phyloP scores from a whole-genome alignment of 2,888 invertebrate species.

The Apeira syringaria region DNA sequence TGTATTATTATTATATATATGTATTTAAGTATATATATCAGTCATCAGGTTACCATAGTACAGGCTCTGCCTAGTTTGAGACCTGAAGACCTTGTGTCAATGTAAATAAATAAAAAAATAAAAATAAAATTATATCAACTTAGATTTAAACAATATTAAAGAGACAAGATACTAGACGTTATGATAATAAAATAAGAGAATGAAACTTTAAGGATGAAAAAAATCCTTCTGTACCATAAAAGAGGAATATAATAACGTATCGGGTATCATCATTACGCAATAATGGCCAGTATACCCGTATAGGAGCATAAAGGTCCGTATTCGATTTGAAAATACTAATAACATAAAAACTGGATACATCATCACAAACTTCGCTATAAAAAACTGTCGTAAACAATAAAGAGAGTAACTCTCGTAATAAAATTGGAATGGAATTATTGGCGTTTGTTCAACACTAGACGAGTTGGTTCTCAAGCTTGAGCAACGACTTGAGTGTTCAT shows the following conservation, averaged over 20 bases:
- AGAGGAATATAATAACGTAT: slow-evolving; percentile 28
- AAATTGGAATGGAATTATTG: slow-evolving; percentile 11
- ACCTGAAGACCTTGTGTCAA: no score
- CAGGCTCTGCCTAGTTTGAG: no score
- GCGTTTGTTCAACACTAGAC: slow-evolving; percentile 8
- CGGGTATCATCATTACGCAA: slow-evolving; percentile 31
- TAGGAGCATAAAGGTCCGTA: slow-evolving; percentile 33
- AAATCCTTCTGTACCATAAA: slow-evolving; percentile 31
- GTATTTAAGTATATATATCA: no score
- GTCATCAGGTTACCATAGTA: no score
- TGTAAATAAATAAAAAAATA: no score
- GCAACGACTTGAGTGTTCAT: no score
- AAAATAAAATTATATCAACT: no score
- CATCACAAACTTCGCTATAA: slow-evolving; percentile 36
- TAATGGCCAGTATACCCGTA: slow-evolving; percentile 32
- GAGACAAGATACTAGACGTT: no score
- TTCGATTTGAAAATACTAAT: slow-evolving; percentile 40
- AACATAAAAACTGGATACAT: slow-evolving; percentile 37
- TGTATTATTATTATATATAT: no score
- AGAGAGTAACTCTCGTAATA: slow-evolving; percentile 19
- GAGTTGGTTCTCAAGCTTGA: slow-evolving; percentile 18
- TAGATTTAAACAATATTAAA: no score
- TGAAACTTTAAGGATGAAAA: slow-evolving; percentile 11
- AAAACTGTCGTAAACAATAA: slow-evolving; percentile 37
- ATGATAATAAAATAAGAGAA: slow-evolving; percentile 15